phyloP scores from a whole-genome alignment of 2,113 vertebrate genomes.

The Antechinus flavipes region DNA sequence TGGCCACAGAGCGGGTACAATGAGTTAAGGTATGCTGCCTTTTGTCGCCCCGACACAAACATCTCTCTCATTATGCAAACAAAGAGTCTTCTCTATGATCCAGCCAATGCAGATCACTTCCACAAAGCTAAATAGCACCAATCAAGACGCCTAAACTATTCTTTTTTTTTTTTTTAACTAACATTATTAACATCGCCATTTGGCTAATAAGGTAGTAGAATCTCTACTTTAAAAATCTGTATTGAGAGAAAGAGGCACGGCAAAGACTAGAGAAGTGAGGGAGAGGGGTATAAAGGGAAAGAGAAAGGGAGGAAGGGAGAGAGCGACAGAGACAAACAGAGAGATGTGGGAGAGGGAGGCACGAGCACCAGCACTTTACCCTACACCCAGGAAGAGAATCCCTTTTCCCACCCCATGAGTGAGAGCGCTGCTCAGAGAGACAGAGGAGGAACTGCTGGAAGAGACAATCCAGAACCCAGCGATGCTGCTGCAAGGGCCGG shows the following conservation, averaged over 20 bases:
- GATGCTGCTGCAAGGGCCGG: background rate
- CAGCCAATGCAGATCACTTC: background rate
- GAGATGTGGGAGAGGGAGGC: too few species aligned
- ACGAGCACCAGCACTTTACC: too few species aligned
- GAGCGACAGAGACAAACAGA: too few species aligned
- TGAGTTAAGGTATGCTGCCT: background rate
- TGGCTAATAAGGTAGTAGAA: background rate
- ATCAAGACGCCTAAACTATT: background rate
- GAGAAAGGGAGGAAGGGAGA: too few species aligned
- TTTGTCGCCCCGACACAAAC: background rate
- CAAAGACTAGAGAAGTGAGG: background rate
- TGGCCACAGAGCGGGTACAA: background rate
- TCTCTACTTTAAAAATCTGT: background rate
- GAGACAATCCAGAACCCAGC: too few species aligned
- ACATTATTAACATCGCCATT: background rate
- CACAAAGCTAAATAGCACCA: background rate
- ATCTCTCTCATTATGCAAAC: background rate
- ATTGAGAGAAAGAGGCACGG: background rate
- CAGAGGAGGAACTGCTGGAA: too few species aligned
- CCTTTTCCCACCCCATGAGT: background rate
- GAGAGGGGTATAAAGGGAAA: too few species aligned
- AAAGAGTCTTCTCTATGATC: background rate
- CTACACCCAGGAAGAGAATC: background rate
- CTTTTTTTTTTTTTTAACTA: background rate
- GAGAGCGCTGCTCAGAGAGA: background rate